Base-by-base conservation (phyloP, 2,113 vertebrate genomes). In the Siniperca chuatsi region DNA sequence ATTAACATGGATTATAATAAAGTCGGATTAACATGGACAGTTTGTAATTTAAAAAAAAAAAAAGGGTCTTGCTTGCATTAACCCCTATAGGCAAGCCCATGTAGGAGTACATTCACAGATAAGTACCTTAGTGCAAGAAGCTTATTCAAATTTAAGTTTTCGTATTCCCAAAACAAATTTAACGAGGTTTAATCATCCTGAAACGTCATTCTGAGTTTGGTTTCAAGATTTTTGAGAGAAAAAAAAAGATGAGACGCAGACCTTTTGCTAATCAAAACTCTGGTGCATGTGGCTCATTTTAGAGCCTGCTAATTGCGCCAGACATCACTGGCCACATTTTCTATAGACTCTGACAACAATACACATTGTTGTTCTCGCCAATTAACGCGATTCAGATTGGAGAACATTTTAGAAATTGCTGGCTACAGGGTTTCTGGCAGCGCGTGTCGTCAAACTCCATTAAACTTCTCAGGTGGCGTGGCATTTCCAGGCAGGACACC, bases 1-100 rank as follows among this genome's bases (percentile, higher is more conserved):
- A 86, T 81, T 77, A 79, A 11, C 64, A 50, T n/a, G 62, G 75
- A 55, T 79, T 90, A 74, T 44, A 46, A 83, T 75, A 64, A 81
- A 81, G 62, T 74, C 69, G 71, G 66, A 85, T 81, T 73, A 60
- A 69, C 73, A 75, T 33, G 13, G 48, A n/a, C n/a, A 66, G 18
- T 69, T 66, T 65, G 18, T 54, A 86, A 83, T 84, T 67, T 40
- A 60, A 82, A 58, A 7, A 16, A 8, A 5, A 6, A 1, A 5
- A 21, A 6, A 1, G 8, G 4, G 12, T 5, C 0, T 58, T 77
- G 33, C 33, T 61, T 50, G 25, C 12, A 77, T 78, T 55, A 50
- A 66, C 40, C 35, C 35, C 11, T 23, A 40, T 2, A 67, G 18
- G n/a, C 16, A 35, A 64, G 11, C n/a, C 48, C 29, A 37, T 37